phyloP scores from a whole-genome alignment of 2,797 vertebrate species.

The Falco peregrinus region DNA sequence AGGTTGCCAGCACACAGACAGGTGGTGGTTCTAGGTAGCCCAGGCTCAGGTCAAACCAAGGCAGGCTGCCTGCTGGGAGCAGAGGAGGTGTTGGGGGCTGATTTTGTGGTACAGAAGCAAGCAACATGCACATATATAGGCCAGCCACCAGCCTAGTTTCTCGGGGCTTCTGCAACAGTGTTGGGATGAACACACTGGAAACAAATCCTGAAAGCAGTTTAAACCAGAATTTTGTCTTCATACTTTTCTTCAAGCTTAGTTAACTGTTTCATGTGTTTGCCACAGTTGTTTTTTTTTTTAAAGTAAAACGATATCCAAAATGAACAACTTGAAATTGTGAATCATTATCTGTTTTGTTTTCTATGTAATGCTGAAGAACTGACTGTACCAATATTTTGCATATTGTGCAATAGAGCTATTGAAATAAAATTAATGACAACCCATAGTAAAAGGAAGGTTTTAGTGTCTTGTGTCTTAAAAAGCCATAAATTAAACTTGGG shows the following conservation, averaged over 20 bases:
- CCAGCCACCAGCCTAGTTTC: background rate
- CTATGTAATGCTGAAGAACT: background rate
- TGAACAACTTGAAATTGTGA: background rate
- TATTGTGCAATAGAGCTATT: background rate
- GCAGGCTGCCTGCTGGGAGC: background rate
- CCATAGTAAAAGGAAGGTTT: background rate
- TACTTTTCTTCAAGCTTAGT: background rate
- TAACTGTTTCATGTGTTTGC: background rate
- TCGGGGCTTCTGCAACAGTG: background rate
- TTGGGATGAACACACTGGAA: background rate
- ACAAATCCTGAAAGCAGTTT: background rate
- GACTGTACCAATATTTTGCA: background rate
- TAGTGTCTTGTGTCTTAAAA: background rate
- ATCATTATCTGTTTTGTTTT: background rate
- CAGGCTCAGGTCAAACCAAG: accelerated
- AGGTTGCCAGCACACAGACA: background rate
- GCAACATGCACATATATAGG: background rate
- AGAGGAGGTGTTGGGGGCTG: background rate
- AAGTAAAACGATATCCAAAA: background rate
- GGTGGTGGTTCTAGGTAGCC: background rate
- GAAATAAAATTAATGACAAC: background rate
- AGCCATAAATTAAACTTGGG: background rate
- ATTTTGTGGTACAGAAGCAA: background rate
- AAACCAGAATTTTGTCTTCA: background rate
- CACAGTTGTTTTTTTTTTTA: background rate